phyloP scores from a whole-genome alignment of 2,888 invertebrate genomes.

The Dascillus cervinus region DNA sequence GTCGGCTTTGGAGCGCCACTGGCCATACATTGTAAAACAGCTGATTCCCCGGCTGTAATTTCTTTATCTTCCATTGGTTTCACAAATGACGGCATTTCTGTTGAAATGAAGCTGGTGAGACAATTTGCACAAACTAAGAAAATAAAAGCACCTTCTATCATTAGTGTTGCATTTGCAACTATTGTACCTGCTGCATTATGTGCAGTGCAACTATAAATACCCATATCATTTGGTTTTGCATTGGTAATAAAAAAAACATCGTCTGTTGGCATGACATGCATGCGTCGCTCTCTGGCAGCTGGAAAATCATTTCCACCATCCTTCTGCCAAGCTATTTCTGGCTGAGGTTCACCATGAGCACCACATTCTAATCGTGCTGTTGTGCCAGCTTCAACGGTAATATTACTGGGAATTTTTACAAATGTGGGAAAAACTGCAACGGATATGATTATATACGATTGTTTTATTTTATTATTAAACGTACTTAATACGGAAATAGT shows the following conservation, averaged over 20 bases:
- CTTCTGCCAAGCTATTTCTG: constrained; percentile 85
- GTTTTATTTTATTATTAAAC: too few relatives aligned
- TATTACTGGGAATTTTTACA: constrained; percentile 73
- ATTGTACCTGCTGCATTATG: constrained; percentile 83
- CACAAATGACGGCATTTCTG: constrained; percentile 80
- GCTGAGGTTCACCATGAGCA: constrained; percentile 80
- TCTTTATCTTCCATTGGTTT: constrained; percentile 81
- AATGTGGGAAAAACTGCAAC: constrained; percentile 75
- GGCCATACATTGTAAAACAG: constrained; percentile 83
- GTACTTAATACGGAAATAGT: constrained; percentile 77
- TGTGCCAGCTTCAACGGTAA: constrained; percentile 76
- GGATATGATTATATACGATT: too few relatives aligned
- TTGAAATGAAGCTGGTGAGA: constrained; percentile 1
- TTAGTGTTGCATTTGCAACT: constrained; percentile 77
- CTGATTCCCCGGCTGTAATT: constrained; percentile 71
- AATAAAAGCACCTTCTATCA: constrained; percentile 51
- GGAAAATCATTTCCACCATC: constrained; percentile 93
- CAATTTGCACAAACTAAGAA: too few relatives aligned
- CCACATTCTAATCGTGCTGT: constrained; percentile 87
- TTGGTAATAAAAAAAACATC: constrained; percentile 90
- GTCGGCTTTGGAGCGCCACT: constrained; percentile 77
- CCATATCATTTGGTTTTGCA: constrained; percentile 82
- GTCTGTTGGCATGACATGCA: constrained; percentile 88
- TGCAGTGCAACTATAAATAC: constrained; percentile 89
- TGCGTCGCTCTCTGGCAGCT: constrained; percentile 84